Evolutionary conservation across 2,113 vertebrate species (phyloP).

Genomic region (Perca fluviatilis): DNA sequence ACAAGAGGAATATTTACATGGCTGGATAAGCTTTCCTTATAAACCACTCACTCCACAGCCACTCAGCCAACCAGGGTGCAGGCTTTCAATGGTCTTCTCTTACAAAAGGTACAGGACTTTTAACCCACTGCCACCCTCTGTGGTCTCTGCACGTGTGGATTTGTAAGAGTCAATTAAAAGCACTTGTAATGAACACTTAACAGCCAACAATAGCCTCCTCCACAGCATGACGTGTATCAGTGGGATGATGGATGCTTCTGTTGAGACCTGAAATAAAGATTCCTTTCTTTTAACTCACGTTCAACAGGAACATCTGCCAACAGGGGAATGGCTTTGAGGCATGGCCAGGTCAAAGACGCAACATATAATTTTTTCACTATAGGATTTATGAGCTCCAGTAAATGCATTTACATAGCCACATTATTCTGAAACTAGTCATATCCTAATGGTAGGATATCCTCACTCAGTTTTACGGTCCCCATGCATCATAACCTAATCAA

Average conservation of each 20-base stretch:
- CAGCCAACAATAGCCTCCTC: constrained; percentile 12
- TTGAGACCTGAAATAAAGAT: constrained; percentile 56
- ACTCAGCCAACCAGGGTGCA: neutral
- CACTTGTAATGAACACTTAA: constrained; percentile 12
- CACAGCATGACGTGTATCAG: constrained; percentile 11
- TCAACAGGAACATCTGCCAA: constrained; percentile 58
- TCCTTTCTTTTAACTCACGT: constrained; percentile 63
- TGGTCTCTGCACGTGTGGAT: constrained; percentile 31
- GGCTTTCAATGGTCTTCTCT: constrained; percentile 33
- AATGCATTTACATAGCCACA: neutral
- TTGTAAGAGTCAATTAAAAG: constrained; percentile 37
- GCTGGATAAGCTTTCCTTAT: constrained; percentile 57
- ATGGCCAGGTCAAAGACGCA: constrained; percentile 24
- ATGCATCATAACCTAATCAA: neutral
- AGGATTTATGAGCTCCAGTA: constrained; percentile 37
- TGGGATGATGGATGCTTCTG: constrained; percentile 9
- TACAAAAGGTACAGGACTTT: constrained; percentile 24
- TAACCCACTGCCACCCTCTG: constrained; percentile 11
- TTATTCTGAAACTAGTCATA: constrained; percentile 29
- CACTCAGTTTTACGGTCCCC: neutral
- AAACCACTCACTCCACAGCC: constrained; percentile 57
- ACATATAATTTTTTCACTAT: constrained; percentile 22
- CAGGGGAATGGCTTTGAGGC: constrained; percentile 28
- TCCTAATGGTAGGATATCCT: neutral
- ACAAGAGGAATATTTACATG: constrained; percentile 60